Base-by-base conservation (phyloP, 2,113 vertebrate genomes). In the Chamaetylas fuelleborni region DNA sequence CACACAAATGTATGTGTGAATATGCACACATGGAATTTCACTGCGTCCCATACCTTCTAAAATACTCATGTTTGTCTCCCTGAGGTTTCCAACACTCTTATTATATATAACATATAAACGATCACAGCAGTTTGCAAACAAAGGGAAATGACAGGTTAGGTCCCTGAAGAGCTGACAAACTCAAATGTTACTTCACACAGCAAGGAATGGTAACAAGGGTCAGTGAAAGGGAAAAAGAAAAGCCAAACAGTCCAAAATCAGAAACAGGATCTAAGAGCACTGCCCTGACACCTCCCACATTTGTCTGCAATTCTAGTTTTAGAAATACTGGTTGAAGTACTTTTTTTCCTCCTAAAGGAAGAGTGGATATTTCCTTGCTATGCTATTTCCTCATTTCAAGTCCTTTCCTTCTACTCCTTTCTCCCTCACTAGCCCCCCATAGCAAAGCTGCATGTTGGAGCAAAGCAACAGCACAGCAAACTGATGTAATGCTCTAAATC, bases 401-500 rank as follows among this genome's bases (percentile, higher is more conserved):
- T 15, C 78, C 67, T 81, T 83, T 58, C 79, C 69, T 69, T 88
- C 51, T 47, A 43, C 24, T n/a, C 34, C 38, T 15, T 36, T 56
- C n/a, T n/a, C n/a, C 18, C 24, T 26, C 40, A 8, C 40, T 70
- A 87, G 61, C 77, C 54, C 80, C 87, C 69, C 42, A 12, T 3
- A 80, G 67, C 72, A 60, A 58, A 93, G 60, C 81, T 33, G 7
- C 5, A 1, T 33, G 62, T 86, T 5, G 3, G 70, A 71, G 73
- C 3, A 3, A 78, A 88, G 54, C 8, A 79, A 45, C 58, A 82
- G 64, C 56, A 29, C 28, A 77, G 73, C 93, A 84, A 66, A 92
- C 74, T 40, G 36, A 54, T 71, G 81, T 6, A 42, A 85, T 60
- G 88, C 90, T 95, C 85, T 88, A 95, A 97, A 95, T 95, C 93